These are phyloP conservation scores for Holothuria glaberrima DNA, from an alignment of 35 echinoderm and acorn worm species.

Conservation along the genomic window DNA sequence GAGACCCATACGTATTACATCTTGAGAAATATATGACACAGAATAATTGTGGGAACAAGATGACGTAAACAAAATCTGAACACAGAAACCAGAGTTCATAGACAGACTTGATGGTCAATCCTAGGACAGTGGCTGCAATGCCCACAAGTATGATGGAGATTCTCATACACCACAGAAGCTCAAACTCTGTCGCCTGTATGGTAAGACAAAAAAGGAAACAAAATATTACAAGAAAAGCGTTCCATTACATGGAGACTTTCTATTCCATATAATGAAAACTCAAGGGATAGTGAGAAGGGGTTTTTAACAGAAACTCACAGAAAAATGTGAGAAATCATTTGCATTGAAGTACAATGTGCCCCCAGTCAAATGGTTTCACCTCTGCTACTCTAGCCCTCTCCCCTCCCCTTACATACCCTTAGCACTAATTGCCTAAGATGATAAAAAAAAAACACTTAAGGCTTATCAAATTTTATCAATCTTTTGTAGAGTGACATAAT, in stretches of 20 bases:
- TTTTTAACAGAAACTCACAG: background rate
- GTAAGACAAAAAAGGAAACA: constrained; percentile 20
- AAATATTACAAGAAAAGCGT: background rate
- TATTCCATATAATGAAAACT: no score
- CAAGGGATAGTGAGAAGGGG: no score
- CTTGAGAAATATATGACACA: constrained; percentile 90
- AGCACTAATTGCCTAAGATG: no score
- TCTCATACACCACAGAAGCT: constrained; percentile 93
- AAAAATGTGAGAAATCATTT: no score
- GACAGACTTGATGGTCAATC: constrained; percentile 89
- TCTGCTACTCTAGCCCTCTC: no score
- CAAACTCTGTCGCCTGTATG: constrained; percentile 80
- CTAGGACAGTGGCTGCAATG: constrained; percentile 71
- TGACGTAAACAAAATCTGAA: constrained; percentile 97
- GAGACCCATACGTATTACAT: constrained; percentile 94
- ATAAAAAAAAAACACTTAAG: no score
- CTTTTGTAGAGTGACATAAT: no score
- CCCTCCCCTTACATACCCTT: no score
- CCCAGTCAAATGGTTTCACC: no score
- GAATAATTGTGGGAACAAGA: constrained; percentile 96
- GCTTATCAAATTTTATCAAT: no score
- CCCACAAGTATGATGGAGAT: constrained; percentile 77
- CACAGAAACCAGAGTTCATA: constrained; percentile 98
- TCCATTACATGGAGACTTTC: no score
- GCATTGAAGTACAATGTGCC: no score